phyloP scores from a whole-genome alignment of 2,797 vertebrate genomes.

The Sylvia borin region DNA sequence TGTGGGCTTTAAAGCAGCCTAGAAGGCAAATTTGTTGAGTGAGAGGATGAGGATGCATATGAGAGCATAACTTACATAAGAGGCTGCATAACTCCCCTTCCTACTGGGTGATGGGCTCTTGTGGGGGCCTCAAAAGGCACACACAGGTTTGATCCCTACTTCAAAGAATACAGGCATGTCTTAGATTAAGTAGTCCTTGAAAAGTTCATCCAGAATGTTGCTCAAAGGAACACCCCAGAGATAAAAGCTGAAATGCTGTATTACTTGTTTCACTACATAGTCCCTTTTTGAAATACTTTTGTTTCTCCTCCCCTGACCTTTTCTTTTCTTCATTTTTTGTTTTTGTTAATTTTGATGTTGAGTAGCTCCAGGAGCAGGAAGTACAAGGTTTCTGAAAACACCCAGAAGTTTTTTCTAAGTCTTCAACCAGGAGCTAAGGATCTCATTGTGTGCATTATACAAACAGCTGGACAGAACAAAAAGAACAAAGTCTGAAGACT shows the following conservation, averaged over 20 bases:
- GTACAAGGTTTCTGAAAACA: background rate
- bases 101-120: background rate
- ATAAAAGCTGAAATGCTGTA: background rate
- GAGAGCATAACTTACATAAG: background rate
- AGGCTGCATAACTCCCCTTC: background rate
- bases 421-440: background rate
- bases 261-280: background rate
- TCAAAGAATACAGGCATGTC: background rate
- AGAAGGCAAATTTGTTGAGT: background rate
- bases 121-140: background rate
- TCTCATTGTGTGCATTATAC: background rate
- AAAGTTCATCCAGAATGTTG: background rate
- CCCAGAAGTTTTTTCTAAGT: background rate
- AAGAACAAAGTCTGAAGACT: background rate
- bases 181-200: background rate
- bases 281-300: background rate
- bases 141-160: background rate
- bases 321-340: background rate
- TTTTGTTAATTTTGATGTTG: background rate
- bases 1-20: background rate
- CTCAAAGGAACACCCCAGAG: background rate
- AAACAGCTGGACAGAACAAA: background rate
- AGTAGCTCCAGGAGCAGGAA: background rate
- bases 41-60: background rate
- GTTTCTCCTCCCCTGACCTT: fast-evolving